These are phyloP conservation scores for Cryptus armator DNA, from an alignment of 2,888 invertebrate species.

Conservation along the genomic window DNA sequence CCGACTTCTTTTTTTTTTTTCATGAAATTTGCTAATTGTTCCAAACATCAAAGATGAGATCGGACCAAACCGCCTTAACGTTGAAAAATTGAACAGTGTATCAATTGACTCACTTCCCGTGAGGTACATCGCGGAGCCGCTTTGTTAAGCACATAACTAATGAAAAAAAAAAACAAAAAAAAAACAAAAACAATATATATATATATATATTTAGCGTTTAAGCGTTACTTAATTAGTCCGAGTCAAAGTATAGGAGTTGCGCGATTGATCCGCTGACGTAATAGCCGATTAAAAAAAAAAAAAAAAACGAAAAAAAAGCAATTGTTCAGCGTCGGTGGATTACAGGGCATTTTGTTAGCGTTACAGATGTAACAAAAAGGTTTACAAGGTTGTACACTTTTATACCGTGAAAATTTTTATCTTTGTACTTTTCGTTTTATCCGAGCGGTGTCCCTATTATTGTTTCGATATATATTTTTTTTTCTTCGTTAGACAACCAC, in stretches of 20 bases:
- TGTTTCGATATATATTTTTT: neutral
- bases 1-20: conserved; percentile 41
- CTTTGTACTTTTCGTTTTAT: conserved; percentile 55
- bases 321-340: conserved; percentile 57
- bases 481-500: neutral
- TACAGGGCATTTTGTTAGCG: conserved; percentile 67
- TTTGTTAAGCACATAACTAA: conserved; percentile 77
- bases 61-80: conserved; percentile 83
- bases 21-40: conserved; percentile 61
- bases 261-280: conserved; percentile 59
- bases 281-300: conserved; percentile 13
- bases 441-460: neutral
- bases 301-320: conserved; percentile 3
- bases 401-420: conserved; percentile 66
- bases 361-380: conserved; percentile 59
- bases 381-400: conserved; percentile 67
- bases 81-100: conserved; percentile 62
- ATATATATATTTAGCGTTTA: conserved; percentile 72
- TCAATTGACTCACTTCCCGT: conserved; percentile 44
- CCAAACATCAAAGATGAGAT: conserved; percentile 72
- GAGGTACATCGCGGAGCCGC: conserved; percentile 73
- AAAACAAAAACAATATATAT: conserved; percentile 51
- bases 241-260: conserved; percentile 70
- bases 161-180: conserved; percentile 49
- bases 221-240: conserved; percentile 75